phyloP scores from a whole-genome alignment of 2,888 invertebrate genomes.

The Halictus quadricinctus region DNA sequence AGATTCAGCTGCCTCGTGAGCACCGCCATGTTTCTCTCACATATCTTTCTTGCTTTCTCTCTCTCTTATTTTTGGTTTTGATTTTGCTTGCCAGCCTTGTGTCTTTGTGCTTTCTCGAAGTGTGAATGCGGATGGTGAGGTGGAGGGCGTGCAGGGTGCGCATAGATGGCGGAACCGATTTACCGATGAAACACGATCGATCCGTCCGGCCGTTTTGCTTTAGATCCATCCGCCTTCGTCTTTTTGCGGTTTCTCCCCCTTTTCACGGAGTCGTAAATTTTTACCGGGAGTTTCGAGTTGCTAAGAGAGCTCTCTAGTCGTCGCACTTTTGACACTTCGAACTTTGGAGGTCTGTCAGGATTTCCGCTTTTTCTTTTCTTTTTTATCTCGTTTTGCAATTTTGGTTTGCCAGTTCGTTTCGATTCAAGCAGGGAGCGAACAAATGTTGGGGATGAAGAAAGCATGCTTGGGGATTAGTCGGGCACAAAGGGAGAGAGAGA shows the following conservation, averaged over 20 bases:
- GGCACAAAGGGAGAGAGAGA: slow-evolving; percentile 56
- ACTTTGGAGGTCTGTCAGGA: neutral
- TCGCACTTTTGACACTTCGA: neutral
- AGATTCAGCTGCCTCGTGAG: slow-evolving; percentile 76
- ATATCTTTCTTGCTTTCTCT: slow-evolving; percentile 44
- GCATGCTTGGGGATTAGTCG: slow-evolving; percentile 48
- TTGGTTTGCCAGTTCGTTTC: neutral
- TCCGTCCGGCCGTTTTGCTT: slow-evolving; percentile 9
- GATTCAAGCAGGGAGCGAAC: neutral
- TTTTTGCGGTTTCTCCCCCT: neutral
- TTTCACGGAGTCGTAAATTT: neutral
- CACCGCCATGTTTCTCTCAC: slow-evolving; percentile 1
- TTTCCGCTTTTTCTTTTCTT: neutral
- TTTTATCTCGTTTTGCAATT: neutral
- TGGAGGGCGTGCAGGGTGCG: slow-evolving; percentile 23
- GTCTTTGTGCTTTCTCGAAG: neutral
- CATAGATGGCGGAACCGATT: neutral
- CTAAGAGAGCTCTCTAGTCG: neutral
- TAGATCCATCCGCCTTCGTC: neutral
- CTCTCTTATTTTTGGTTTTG: slow-evolving; percentile 28
- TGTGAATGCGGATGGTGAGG: slow-evolving; percentile 29
- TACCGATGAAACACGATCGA: slow-evolving; percentile 5
- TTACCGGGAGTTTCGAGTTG: neutral
- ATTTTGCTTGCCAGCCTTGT: slow-evolving; percentile 8
- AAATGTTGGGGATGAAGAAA: slow-evolving; percentile 39